Base-by-base conservation (phyloP, 2,113 vertebrate genomes). In the Callipepla californica region DNA sequence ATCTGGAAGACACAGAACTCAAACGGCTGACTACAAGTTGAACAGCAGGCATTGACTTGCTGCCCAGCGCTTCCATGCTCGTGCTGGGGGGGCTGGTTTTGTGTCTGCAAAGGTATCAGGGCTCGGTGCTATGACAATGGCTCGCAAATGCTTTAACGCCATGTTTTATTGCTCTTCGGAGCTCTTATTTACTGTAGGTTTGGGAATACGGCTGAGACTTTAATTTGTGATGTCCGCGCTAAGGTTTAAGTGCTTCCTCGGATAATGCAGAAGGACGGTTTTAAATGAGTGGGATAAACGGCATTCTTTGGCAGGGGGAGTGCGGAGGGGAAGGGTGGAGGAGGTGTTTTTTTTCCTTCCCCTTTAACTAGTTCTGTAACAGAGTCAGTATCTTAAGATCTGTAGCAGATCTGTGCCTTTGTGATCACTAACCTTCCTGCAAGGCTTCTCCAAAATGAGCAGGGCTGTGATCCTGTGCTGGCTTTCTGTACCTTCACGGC, bases 21-120 rank as follows among this genome's bases (percentile, higher is more conserved):
- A 97, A 97, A 96, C 66, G 92, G 93, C 95, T 96, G 89, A 95
- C 93, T 96, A 91, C 94, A 95, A 96, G 90, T 93, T 95, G 95
- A 95, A 96, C 95, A 96, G 96, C 96, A 96, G 94, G 95, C 97
- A 97, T 96, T 96, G 95, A 96, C 97, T 97, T 97, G 97, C 96
- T 97, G 97, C 96, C 95, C 97, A 97, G 8, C 87, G 95, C 95
- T 96, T 92, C 85, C 93, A 91, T 85, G 95, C 90, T 95, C 61
- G 91, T 69, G 94, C 76, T 63, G 93, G 48, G 94, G 95, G 94
- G 96, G 95, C 92, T 94, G 96, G n/a, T 92, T 73, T 61, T 91
- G 93, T 83, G 88, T 48, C 92, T 96, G 95, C 94, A 89, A 97
- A 97, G 97, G 96, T 97, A 96, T 76, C 92, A 34, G 94, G 94